Base-by-base conservation (phyloP, 2,797 vertebrate genomes). In the Molossus alvarezi region DNA sequence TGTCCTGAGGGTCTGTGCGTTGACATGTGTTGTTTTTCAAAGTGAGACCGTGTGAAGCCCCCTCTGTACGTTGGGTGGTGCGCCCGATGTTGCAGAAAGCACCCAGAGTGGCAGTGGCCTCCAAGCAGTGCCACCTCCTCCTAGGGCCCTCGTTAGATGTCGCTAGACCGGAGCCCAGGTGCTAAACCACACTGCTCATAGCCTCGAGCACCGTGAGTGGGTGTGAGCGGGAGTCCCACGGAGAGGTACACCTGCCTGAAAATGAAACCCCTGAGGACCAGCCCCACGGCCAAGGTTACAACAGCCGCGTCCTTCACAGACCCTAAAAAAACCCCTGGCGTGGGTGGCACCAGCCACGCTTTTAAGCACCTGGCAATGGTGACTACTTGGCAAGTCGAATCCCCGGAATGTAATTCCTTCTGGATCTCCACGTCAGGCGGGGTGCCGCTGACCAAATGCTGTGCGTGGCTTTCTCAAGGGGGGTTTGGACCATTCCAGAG, bases 321-420 rank as follows among this genome's bases (percentile, higher is more conserved):
- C 87, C 67, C 67, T 83, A 57, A 91, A 94, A 33, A 25, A 14
- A 48, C 51, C 55, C 64, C 13, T 64, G 48, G 57, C 57, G 23
- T 77, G 33, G 72, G 12, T 37, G 75, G 87, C 37, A 53, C 57
- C 75, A 93, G 27, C 64, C 37, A 18, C 76, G 86, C 8, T 76
- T 85, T 80, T 77, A 89, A 91, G 51, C 53, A 81, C 53, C 17
- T 65, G 27, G 5, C 25, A 45, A 10, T 9, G 21, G 93, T 94
- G 72, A 91, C 58, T 93, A 3, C 12, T 53, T 80, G 37, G 65
- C 29, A 64, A 69, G 48, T 72, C 58, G 83, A 79, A 64, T 67
- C 25, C 85, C 90, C 75, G 11, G 21, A 45, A 82, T 71, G 18
- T 62, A 53, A 73, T 96, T 96, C 96, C 60, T 75, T 29, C 87